Base-by-base conservation (phyloP, 2,888 invertebrate species). In the Hetaerina titia region DNA sequence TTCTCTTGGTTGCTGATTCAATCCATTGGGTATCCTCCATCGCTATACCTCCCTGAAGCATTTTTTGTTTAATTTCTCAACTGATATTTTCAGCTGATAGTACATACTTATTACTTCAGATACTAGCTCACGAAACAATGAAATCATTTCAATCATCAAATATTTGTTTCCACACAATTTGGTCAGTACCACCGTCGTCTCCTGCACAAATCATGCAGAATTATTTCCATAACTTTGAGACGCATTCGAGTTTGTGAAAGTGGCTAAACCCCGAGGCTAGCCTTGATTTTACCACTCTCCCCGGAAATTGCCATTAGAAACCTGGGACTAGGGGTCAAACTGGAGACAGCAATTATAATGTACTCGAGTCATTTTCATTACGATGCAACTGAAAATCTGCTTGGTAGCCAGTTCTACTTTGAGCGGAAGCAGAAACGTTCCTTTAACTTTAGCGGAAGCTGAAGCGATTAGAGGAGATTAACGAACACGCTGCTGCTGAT, bases 211-310 rank as follows among this genome's bases (percentile, higher is more conserved):
- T n/a, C 15, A 56, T 56, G 6, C 22, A 64, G 4, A 15, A 64
- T 45, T 56, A n/a, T 92, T 92, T 92, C 69, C 92, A 90, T 90
- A 69, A 45, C 45, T 31, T 31, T 64, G 92, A 92, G 69, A 56
- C 25, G 22, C 45, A 69, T 15, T 22, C 45, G 64, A 31, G 92
- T 92, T 92, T 92, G 92, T 69, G 92, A 92, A 92, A 92, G 92
- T 74, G 9, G 45, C 92, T 56, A 64, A 56, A 56, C 45, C 45
- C 45, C 8, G 22, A 17, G 89, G 58, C 17, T 89, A 89, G 92
- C 92, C 92, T 92, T 92, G 92, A 69, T 92, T 69, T 74, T 92
- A 31, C 64, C 45, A 19, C 64, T 64, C 69, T 57, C 74, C 64
- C 45, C 92, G 92, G 92, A 74, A 69, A 92, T 92, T 31, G 56